Conservation (phyloP, 2,797 vertebrate species). For the Spea hammondii region DNA sequence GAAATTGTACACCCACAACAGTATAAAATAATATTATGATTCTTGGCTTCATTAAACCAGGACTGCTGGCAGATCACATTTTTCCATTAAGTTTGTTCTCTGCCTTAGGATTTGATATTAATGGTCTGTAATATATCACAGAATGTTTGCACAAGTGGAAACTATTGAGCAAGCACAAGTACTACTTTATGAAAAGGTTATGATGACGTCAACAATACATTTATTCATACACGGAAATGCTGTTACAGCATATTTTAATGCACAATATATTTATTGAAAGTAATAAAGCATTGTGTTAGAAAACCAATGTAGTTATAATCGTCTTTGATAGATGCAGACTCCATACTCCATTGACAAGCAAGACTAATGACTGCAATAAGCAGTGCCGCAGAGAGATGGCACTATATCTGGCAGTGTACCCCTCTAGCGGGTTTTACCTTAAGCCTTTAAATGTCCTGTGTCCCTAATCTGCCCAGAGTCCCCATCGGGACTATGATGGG, state of each 20-base stretch:
- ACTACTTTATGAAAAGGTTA: slow-evolving; percentile 1
- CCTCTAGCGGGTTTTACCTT: no score
- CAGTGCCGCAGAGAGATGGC: no score
- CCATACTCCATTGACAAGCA: no score
- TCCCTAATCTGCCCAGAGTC: no score
- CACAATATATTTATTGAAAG: background rate
- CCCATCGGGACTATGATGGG: no score
- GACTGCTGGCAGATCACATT: slow-evolving; percentile 13
- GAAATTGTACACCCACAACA: slow-evolving; percentile 11
- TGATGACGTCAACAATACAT: slow-evolving; percentile 8
- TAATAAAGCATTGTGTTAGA: no score
- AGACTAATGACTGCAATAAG: no score
- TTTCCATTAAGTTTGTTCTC: slow-evolving; percentile 9
- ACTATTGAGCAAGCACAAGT: background rate
- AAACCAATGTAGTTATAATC: no score
- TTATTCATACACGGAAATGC: no score
- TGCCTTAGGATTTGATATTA: background rate
- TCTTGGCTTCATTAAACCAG: slow-evolving; percentile 1
- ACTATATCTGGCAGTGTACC: no score
- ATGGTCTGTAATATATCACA: background rate
- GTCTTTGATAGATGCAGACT: no score
- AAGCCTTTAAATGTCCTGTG: no score
- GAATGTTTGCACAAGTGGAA: slow-evolving; percentile 1
- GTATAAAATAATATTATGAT: slow-evolving; percentile 6
- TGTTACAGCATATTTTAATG: background rate